Percentiles rank a stretch among this genome's conserved stretches.
Conservation (phyloP, 2,797 vertebrate species). For the Acipenser ruthenus region DNA sequence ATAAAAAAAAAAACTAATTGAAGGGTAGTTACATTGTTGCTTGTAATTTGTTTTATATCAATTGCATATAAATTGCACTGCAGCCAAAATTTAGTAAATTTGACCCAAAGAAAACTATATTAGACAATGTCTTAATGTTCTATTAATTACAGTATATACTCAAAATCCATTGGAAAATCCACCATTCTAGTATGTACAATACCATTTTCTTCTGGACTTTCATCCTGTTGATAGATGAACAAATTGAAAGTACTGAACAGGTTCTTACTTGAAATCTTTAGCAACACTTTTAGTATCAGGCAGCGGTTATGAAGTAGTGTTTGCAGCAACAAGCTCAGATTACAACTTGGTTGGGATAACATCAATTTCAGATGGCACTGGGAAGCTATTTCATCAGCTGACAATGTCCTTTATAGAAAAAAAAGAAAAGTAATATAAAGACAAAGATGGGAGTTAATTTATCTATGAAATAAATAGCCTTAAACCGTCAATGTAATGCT, state of each 20-base stretch:
- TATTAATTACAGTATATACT: too few species aligned
- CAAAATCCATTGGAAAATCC: too few species aligned
- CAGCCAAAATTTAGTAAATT: too few species aligned
- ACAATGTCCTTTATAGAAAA: slow-evolving; percentile 69
- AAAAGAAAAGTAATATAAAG: slow-evolving; percentile 61
- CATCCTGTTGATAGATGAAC: too few species aligned
- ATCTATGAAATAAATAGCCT: slow-evolving; percentile 59
- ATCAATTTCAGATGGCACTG: slow-evolving; percentile 78
- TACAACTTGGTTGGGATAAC: slow-evolving; percentile 76
- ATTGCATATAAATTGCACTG: too few species aligned
- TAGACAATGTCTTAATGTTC: too few species aligned
- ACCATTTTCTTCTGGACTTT: too few species aligned
- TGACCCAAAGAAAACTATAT: too few species aligned
- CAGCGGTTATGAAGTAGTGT: slow-evolving; percentile 72
- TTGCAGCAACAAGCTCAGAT: slow-evolving; percentile 76
- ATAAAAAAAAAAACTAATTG: too few species aligned
- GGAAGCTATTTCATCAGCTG: slow-evolving; percentile 56
- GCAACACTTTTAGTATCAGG: slow-evolving; percentile 72
- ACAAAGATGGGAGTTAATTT: slow-evolving; percentile 53
- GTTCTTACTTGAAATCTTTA: slow-evolving; percentile 78
- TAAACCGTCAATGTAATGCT: slow-evolving; percentile 53
- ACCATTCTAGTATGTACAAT: too few species aligned
- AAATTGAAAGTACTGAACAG: neutral
- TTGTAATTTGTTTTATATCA: too few species aligned
- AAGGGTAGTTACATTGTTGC: too few species aligned